Evolutionary conservation across 2,888 invertebrate genomes (phyloP), one percentile per base, ranked within the genome.

Genomic region (Acleris cristana): DNA sequence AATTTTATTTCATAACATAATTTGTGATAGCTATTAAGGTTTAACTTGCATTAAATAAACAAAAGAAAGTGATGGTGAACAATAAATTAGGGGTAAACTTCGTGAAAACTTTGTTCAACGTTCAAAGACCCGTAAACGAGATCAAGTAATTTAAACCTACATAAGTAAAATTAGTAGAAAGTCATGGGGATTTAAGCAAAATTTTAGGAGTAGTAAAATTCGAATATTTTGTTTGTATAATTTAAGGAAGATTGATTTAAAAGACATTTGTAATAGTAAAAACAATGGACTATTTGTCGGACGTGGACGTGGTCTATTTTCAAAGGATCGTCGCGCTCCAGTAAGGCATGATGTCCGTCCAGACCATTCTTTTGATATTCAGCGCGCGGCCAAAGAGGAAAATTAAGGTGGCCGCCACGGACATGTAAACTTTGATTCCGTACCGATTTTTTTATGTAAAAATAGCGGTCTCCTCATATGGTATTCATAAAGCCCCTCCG

Each of bases 1-100:
- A 49, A 54, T 65, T 57, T 26, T 57, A n/a, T 16, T 65, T 54
- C 19, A 34, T 54, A 71, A 76, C 75, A 72, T 77, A 76, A 81
- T 81, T 76, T 73, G 77, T 74, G 78, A 83, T 82, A 78, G 78
- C 79, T 82, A 79, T 73, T 76, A 79, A 81, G 81, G 81, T 65
- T 85, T 82, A 83, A 82, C 79, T 82, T 79, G 76, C 79, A 75
- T 81, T 81, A 84, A 85, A 87, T 84, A 86, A 85, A 87, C 84
- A 82, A 79, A 83, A 87, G 83, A 86, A 81, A 86, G 86, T 86
- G 87, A 87, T 83, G 81, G 81, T 87, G 88, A 88, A 90, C 89
- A 90, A 90, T 89, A 89, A 92, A 90, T 90, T 89, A 90, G 84
- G 86, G 84, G 80, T 81, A 88, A 90, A 90, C 84, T 91, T 89